Percentiles rank a stretch among this genome's conserved stretches.
Evolutionary conservation across 2,113 vertebrate genomes (phyloP).

Genomic region (Elachura formosa): DNA sequence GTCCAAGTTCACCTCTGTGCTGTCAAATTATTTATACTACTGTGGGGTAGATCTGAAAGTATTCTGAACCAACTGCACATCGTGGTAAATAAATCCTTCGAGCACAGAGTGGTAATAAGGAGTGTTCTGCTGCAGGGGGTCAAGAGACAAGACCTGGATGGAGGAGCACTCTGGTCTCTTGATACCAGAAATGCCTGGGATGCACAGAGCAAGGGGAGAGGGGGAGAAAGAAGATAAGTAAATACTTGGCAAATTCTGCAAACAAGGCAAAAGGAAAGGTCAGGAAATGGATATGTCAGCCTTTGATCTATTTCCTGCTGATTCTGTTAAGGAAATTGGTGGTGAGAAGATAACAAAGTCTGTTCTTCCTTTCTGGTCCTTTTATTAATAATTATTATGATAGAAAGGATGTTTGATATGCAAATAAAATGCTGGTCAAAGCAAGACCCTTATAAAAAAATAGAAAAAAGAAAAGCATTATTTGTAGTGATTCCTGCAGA

Average conservation of each 20-base stretch:
- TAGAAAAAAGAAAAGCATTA: not conserved
- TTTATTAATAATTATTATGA: not conserved
- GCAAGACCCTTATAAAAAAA: not conserved
- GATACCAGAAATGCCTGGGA: not conserved
- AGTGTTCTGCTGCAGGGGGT: not conserved
- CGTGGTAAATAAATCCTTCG: not conserved
- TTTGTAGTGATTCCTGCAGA: not conserved
- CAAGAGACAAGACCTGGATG: not conserved
- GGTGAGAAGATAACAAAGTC: not conserved
- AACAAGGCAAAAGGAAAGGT: not conserved
- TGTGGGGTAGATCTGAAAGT: not conserved
- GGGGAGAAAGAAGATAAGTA: not conserved
- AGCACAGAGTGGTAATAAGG: not conserved
- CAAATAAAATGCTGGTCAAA: not conserved
- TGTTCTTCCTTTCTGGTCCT: not conserved
- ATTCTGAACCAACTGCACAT: not conserved
- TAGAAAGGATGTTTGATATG: not conserved
- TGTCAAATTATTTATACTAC: conserved; percentile 19
- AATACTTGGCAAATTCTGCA: not conserved
- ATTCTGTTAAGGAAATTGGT: not conserved
- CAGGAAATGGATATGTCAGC: not conserved
- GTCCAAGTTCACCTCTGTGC: not conserved
- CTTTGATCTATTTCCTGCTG: not conserved
- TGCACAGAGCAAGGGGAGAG: not conserved
- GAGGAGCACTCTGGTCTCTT: not conserved